Percentiles rank a stretch among this genome's conserved stretches.
phyloP scores from a whole-genome alignment of 2,888 invertebrate species.

The Oscheius sp. region DNA sequence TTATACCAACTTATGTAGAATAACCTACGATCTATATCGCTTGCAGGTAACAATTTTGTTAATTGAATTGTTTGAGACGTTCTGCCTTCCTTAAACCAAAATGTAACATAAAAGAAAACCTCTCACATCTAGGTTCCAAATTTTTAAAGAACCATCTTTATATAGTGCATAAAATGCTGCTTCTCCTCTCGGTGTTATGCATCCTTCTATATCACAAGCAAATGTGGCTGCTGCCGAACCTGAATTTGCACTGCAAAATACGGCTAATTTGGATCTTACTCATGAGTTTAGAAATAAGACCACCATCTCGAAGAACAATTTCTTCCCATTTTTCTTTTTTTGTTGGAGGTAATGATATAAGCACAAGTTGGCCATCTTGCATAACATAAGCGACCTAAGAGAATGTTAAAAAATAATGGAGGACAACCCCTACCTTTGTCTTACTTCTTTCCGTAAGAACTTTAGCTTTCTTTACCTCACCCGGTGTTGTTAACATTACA shows the following conservation, averaged over 20 bases:
- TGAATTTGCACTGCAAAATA: not conserved
- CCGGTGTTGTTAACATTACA: constrained; percentile 46
- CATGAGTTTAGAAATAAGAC: constrained; percentile 13
- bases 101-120: not conserved
- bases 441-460: constrained; percentile 41
- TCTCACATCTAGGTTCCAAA: constrained; percentile 46
- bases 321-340: constrained; percentile 20
- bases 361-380: constrained; percentile 55
- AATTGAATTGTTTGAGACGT: not conserved
- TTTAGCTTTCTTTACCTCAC: constrained; percentile 47
- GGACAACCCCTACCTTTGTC: constrained; percentile 34
- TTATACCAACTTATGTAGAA: not conserved
- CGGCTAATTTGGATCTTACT: not conserved
- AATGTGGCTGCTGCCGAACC: constrained; percentile 10
- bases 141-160: constrained; percentile 46
- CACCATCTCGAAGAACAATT: constrained; percentile 17
- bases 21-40: constrained; percentile 3
- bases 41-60: not conserved
- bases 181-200: not conserved
- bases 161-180: constrained; percentile 29
- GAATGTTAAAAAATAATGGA: not conserved
- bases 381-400: constrained; percentile 49
- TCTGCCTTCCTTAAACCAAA: not conserved
- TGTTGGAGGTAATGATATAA: constrained; percentile 38
- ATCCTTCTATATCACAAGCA: constrained; percentile 17